A percentile compares a stretch with the other conserved stretches of the same genome.
Evolutionary conservation across 2,113 vertebrate species (phyloP).

Genomic region (Chinchilla lanigera): DNA sequence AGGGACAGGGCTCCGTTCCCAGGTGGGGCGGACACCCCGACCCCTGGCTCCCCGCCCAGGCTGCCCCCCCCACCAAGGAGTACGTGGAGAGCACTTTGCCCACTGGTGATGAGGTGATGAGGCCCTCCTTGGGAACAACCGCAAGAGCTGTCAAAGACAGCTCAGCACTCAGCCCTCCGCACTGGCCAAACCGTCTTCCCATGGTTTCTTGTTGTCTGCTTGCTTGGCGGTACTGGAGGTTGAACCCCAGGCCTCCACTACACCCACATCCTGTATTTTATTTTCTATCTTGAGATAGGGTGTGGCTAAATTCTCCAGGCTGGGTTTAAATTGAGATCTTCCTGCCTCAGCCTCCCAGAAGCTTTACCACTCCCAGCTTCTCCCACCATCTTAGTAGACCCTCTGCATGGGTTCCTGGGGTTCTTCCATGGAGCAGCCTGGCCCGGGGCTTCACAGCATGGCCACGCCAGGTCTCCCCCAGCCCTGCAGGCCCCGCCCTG

Average conservation of each 20-base stretch:
- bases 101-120: rapidly evolving
- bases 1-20: rapidly evolving
- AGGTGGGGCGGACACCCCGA: background rate
- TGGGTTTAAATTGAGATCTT: background rate
- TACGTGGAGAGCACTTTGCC: too few species aligned
- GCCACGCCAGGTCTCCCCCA: background rate
- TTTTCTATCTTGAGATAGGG: background rate
- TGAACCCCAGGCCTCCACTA: background rate
- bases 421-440: background rate
- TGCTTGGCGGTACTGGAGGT: background rate
- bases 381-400: background rate
- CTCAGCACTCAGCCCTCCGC: background rate
- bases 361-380: background rate
- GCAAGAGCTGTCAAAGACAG: too few species aligned
- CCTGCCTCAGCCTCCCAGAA: background rate
- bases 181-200: background rate
- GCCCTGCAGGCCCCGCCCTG: background rate
- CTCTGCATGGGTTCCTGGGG: background rate
- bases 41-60: background rate
- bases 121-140: background rate
- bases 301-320: background rate
- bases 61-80: rapidly evolving
- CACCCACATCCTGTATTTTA: background rate
- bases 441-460: background rate
- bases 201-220: background rate